Percentiles rank a stretch among this genome's conserved stretches.
These are phyloP conservation scores for Trichomycterus rosablanca DNA, from an alignment of 2,113 vertebrate genomes.

Conservation along the genomic window DNA sequence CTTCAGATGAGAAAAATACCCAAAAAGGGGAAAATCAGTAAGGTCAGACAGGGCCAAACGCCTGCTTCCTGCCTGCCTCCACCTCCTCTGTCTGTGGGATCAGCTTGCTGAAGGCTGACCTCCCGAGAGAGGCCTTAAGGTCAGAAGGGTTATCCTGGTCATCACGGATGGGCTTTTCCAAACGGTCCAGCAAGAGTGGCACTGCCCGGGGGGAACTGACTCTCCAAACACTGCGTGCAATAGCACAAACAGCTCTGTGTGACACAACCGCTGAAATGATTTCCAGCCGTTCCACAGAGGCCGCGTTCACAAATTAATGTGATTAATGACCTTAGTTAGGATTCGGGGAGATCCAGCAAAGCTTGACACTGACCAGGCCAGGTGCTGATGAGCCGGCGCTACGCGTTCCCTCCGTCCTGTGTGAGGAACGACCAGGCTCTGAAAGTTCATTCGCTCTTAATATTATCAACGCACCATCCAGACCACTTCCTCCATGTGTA, in stretches of 20 bases:
- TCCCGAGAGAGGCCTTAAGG: slow-evolving; percentile 28
- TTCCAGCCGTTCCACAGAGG: slow-evolving; percentile 40
- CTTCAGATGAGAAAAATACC: slow-evolving; percentile 44
- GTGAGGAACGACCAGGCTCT: too few relatives aligned
- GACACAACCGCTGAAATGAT: slow-evolving; percentile 39
- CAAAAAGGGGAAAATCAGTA: slow-evolving; percentile 34
- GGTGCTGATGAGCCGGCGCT: slow-evolving; percentile 25
- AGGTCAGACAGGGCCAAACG: slow-evolving; percentile 50
- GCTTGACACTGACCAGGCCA: not conserved
- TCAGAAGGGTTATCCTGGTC: slow-evolving; percentile 34
- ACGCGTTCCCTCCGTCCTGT: slow-evolving; percentile 3
- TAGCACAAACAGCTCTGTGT: slow-evolving; percentile 42
- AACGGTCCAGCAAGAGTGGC: slow-evolving; percentile 33
- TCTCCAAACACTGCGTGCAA: slow-evolving; percentile 31
- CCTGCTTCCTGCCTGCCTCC: slow-evolving; percentile 41
- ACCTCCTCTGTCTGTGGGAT: slow-evolving; percentile 33
- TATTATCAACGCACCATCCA: slow-evolving; percentile 20
- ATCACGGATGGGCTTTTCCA: slow-evolving; percentile 21
- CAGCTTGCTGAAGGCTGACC: slow-evolving; percentile 38
- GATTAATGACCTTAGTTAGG: slow-evolving; percentile 33
- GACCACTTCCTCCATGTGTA: slow-evolving; percentile 27
- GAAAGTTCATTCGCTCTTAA: slow-evolving; percentile 24
- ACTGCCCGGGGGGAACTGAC: slow-evolving; percentile 14
- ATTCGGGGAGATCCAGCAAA: slow-evolving; percentile 17
- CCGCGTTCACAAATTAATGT: slow-evolving; percentile 28